Evolutionary conservation across 37 sponge, comb jelly and placozoan genomes (phyloP), one percentile per base, ranked within the genome.

Genomic region (Tethya wilhelma): DNA sequence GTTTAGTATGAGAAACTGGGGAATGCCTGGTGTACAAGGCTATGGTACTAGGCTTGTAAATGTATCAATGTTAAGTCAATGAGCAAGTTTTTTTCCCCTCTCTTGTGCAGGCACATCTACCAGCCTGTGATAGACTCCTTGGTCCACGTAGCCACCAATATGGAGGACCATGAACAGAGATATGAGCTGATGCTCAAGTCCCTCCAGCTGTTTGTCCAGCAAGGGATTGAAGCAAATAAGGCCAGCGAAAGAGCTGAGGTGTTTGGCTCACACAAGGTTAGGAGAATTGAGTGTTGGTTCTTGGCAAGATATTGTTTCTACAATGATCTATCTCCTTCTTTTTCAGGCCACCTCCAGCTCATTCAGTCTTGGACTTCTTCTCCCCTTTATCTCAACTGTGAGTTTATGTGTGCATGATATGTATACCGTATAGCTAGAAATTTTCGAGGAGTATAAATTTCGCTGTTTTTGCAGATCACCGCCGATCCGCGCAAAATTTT

Each of bases 331-430:
- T 65, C 66, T 34, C 66, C 31, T 29, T 65, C 66, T 11, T 29
- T 25, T 40, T 43, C 74, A 94, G 93, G 93, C 93, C 19, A 81
- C 95, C 2, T 83, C 93, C 38, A 84, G 81, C 44, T 86, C 93
- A 0, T 90, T 90, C 74, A 71, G 82, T 49, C 81, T 84, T 19
- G 95, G 95, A 0, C 75, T 94, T 31, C 81, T 94, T 56, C 69
- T 94, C 2, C 93, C 93, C 28, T 80, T 88, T 23, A 58, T 92
- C 30, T 79, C 93, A 11, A 74, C 80, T 20, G 90, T 92, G 53
- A 86, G 92, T 78, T 36, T 14, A 26, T 12, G 17, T 7, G n/a
- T n/a, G n/a, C n/a, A n/a, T n/a, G n/a, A n/a, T n/a, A n/a, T n/a
- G n/a, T n/a, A n/a, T n/a, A n/a, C n/a, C n/a, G n/a, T n/a, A n/a